Conservation (phyloP, 2,113 vertebrate species). For the Chroicocephalus ridibundus region DNA sequence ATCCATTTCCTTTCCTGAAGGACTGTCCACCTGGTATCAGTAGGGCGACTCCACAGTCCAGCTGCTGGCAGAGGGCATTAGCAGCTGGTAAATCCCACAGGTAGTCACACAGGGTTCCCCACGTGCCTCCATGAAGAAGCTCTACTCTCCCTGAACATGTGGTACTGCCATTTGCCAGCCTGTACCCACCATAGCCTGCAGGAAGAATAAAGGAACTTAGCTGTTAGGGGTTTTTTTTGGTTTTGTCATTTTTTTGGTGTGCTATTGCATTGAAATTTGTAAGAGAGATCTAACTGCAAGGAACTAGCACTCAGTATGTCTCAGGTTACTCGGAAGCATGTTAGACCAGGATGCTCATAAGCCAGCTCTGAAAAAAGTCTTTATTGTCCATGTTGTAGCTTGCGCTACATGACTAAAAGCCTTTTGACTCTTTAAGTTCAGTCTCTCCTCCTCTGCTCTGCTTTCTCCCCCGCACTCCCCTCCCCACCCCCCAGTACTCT, state of each 20-base stretch:
- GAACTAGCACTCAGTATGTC: not conserved
- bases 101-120: constrained; percentile 62
- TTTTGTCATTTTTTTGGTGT: too few relatives aligned
- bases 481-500: not conserved
- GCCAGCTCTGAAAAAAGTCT: not conserved
- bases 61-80: constrained; percentile 50
- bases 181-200: constrained; percentile 51
- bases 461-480: not conserved
- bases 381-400: not conserved
- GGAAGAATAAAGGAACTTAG: not conserved
- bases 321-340: not conserved
- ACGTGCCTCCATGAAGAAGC: constrained; percentile 49
- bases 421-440: not conserved
- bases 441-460: not conserved
- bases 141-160: constrained; percentile 69
- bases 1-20: constrained; percentile 10
- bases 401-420: not conserved
- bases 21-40: not conserved
- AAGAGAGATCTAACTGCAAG: not conserved
- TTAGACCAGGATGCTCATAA: not conserved
- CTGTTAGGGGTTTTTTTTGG: not conserved
- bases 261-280: not conserved
- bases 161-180: constrained; percentile 47
- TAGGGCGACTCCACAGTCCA: constrained; percentile 61
- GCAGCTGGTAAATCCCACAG: constrained; percentile 55